A percentile compares a stretch with the other conserved stretches of the same genome.
These are phyloP conservation scores for Morpho deidamia DNA, from an alignment of 2,888 invertebrate species.

Conservation along the genomic window DNA sequence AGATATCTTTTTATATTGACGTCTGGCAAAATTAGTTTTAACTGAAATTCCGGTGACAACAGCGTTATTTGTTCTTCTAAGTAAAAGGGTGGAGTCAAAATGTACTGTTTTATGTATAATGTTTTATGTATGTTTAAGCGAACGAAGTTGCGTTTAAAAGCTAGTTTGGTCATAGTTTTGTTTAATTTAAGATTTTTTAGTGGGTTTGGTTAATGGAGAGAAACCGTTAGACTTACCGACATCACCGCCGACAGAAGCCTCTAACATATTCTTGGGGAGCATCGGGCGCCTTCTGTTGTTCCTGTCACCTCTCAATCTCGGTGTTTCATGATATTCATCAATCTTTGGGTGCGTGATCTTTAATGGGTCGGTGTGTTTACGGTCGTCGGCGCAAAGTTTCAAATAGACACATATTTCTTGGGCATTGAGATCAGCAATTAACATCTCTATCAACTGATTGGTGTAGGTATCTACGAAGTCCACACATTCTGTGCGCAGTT, in stretches of 20 bases:
- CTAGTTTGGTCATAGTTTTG: too few relatives aligned
- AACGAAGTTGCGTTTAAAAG: too few relatives aligned
- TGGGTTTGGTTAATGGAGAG: too few relatives aligned
- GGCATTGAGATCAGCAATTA: conserved; percentile 83
- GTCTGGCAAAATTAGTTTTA: too few relatives aligned
- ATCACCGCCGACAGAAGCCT: conserved; percentile 39
- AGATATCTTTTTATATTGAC: too few relatives aligned
- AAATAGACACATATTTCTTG: conserved; percentile 87
- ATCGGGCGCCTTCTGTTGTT: conserved; percentile 52
- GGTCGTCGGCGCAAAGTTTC: conserved; percentile 81
- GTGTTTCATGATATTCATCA: conserved; percentile 57
- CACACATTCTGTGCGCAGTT: conserved; percentile 82
- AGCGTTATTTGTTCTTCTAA: too few relatives aligned
- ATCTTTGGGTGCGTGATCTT: conserved; percentile 40
- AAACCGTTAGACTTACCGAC: conserved; percentile 57
- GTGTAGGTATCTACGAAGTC: conserved; percentile 88
- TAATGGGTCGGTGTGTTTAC: conserved; percentile 41
- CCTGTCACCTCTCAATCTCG: conserved; percentile 52
- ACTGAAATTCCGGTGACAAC: too few relatives aligned
- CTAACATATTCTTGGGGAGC: conserved; percentile 51
- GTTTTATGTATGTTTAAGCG: too few relatives aligned
- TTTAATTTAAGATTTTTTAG: too few relatives aligned
- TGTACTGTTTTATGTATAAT: too few relatives aligned
- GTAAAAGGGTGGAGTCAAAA: too few relatives aligned
- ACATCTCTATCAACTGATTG: conserved; percentile 86